A percentile compares a stretch with the other conserved stretches of the same genome.
Evolutionary conservation across 2,113 vertebrate species (phyloP).

Genomic region (Trematomus loennbergii): DNA sequence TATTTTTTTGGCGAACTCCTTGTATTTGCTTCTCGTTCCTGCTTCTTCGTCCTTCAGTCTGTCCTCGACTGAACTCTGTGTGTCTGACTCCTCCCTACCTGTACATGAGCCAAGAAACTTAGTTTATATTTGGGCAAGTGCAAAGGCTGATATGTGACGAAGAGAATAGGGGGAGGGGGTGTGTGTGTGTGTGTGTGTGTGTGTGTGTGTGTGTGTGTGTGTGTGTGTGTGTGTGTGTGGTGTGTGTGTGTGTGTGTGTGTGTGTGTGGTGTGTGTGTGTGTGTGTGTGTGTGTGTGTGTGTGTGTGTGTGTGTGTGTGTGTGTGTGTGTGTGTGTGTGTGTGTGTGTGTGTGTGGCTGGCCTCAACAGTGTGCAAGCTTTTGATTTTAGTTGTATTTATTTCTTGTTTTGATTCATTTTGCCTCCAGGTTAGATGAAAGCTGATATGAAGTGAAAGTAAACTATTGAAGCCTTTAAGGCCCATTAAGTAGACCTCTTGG

Average conservation of each 20-base stretch:
- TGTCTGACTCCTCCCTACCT: conserved; percentile 77
- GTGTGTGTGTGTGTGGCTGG: neutral
- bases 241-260: neutral
- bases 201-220: no score
- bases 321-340: no score
- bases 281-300: no score
- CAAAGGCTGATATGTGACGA: conserved; percentile 42
- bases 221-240: no score
- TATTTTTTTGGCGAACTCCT: conserved; percentile 1
- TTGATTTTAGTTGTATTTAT: neutral
- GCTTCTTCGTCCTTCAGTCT: conserved; percentile 82
- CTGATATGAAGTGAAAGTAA: neutral
- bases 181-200: neutral
- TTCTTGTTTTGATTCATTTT: neutral
- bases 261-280: neutral
- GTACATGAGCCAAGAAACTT: conserved; percentile 70
- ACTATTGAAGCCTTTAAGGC: neutral
- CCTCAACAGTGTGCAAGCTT: neutral
- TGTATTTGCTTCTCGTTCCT: conserved; percentile 36
- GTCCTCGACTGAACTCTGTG: conserved; percentile 69
- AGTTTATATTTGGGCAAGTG: conserved; percentile 84
- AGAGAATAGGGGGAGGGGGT: neutral
- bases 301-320: no score
- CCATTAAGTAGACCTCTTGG: neutral
- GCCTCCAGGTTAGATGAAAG: neutral